Evolutionary conservation across 2,113 vertebrate genomes (phyloP).

Genomic region (Pelusios castaneus): DNA sequence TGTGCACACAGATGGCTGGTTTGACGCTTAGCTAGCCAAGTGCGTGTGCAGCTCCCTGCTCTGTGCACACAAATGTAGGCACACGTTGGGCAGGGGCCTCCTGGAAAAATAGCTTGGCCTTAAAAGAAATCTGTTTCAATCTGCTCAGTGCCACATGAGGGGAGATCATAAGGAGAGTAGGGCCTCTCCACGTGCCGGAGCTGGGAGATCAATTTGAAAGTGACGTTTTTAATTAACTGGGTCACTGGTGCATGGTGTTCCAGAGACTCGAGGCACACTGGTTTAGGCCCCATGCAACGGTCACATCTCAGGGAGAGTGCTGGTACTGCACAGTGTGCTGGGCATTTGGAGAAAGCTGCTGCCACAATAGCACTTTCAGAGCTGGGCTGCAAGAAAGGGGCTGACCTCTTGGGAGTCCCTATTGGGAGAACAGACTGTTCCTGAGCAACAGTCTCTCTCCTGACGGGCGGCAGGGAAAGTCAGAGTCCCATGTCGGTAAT

Average conservation of each 20-base stretch:
- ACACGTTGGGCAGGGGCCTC: not conserved
- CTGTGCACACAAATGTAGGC: not conserved
- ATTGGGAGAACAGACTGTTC: too few relatives aligned
- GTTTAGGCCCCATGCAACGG: not conserved
- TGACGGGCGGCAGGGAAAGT: not conserved
- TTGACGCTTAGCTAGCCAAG: not conserved
- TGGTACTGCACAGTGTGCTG: not conserved
- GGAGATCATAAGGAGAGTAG: not conserved
- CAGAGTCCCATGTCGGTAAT: not conserved
- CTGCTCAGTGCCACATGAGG: not conserved
- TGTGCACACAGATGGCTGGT: not conserved
- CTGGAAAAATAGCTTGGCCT: not conserved
- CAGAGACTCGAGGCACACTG: not conserved
- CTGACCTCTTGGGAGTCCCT: not conserved
- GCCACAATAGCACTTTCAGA: not conserved
- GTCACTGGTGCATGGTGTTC: not conserved
- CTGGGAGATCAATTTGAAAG: not conserved
- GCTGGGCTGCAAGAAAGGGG: not conserved
- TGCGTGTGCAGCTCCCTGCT: not conserved
- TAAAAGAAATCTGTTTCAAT: not conserved
- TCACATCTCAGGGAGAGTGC: not conserved
- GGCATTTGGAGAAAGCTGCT: not conserved
- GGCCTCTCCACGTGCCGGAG: not conserved
- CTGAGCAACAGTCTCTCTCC: not conserved
- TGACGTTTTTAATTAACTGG: not conserved